phyloP scores from a whole-genome alignment of 2,797 vertebrate genomes.

The Coendou prehensilis region DNA sequence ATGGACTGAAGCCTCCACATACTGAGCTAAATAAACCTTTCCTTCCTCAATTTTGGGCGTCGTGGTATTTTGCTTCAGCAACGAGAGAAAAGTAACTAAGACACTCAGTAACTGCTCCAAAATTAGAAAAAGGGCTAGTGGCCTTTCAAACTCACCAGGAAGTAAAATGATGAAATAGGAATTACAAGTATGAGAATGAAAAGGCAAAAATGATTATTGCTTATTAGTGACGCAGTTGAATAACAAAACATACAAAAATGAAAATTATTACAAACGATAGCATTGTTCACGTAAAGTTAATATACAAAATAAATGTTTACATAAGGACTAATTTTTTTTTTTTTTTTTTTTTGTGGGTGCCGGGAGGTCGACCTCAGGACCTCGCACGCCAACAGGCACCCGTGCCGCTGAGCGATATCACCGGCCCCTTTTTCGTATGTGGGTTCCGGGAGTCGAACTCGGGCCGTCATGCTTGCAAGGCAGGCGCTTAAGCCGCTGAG shows the following conservation, averaged over 20 bases:
- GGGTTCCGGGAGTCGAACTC: too few relatives aligned
- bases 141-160: neutral
- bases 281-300: neutral
- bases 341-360: too few relatives aligned
- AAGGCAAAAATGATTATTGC: neutral
- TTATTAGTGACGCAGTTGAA: neutral
- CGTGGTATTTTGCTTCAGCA: too few relatives aligned
- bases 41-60: too few relatives aligned
- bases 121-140: neutral
- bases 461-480: too few relatives aligned
- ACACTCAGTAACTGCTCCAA: neutral
- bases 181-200: neutral
- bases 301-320: neutral
- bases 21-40: too few relatives aligned
- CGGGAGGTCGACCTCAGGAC: too few relatives aligned
- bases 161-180: neutral
- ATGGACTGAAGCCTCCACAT: too few relatives aligned
- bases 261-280: neutral
- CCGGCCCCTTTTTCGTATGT: too few relatives aligned
- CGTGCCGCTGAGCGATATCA: too few relatives aligned
- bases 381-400: too few relatives aligned
- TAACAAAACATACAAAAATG: neutral
- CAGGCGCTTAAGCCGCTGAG: too few relatives aligned
- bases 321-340: slow-evolving; percentile 30
- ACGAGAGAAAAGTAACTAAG: neutral